A percentile compares a stretch with the other conserved stretches of the same genome.
These are phyloP conservation scores for Halcyon smyrnensis DNA, from an alignment of 2,797 vertebrate genomes.

Conservation along the genomic window DNA sequence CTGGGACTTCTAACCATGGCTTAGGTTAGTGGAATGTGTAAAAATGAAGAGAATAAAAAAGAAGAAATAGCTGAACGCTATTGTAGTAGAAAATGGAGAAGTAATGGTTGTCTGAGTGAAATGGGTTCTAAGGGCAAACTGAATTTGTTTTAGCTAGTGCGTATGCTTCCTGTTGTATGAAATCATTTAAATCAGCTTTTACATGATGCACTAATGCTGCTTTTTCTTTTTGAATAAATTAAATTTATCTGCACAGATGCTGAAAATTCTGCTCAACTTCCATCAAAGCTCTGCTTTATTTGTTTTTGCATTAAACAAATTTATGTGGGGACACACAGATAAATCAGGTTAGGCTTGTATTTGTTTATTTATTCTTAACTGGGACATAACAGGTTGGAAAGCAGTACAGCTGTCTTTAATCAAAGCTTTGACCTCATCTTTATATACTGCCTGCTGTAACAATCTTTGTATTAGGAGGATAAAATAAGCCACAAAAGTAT, in stretches of 20 bases:
- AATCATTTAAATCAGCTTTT: slow-evolving; percentile 61
- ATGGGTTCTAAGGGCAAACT: slow-evolving; percentile 33
- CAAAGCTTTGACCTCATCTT: background rate
- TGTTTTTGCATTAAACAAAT: slow-evolving; percentile 74
- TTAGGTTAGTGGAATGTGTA: background rate
- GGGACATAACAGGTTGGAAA: slow-evolving; percentile 49
- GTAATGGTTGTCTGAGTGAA: background rate
- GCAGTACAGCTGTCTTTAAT: slow-evolving; percentile 7
- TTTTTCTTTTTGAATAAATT: slow-evolving; percentile 72
- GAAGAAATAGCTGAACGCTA: background rate
- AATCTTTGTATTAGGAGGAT: background rate
- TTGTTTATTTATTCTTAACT: slow-evolving; percentile 54
- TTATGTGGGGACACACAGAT: slow-evolving; percentile 59
- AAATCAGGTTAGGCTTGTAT: slow-evolving; percentile 52
- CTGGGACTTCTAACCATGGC: background rate
- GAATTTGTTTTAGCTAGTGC: slow-evolving; percentile 24
- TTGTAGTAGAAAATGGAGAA: background rate
- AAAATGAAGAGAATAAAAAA: background rate
- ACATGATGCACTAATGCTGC: slow-evolving; percentile 19
- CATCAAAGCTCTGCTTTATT: slow-evolving; percentile 68
- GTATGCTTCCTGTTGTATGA: slow-evolving; percentile 48
- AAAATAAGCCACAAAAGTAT: background rate
- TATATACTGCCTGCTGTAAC: background rate
- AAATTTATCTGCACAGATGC: slow-evolving; percentile 74
- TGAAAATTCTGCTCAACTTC: slow-evolving; percentile 70